Evolutionary conservation across 2,888 invertebrate genomes (phyloP), one percentile per base, ranked within the genome.

Genomic region (Spilarctia lutea): DNA sequence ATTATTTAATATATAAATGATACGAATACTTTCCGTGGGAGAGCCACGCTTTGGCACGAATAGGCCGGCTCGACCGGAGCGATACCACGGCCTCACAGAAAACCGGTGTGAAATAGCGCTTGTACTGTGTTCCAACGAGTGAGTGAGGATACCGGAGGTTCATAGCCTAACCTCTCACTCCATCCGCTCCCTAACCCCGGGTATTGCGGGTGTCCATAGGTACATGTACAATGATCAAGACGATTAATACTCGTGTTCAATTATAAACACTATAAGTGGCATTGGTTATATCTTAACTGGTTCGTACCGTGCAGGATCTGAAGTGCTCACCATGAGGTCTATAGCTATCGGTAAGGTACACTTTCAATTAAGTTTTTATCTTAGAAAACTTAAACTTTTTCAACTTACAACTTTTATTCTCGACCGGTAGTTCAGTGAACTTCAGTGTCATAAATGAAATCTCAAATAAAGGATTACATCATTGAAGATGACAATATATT

Each of bases 181-280:
- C n/a, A n/a, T n/a, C n/a, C n/a, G n/a, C n/a, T n/a, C n/a, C n/a
- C n/a, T n/a, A n/a, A n/a, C n/a, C n/a, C n/a, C n/a, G n/a, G n/a
- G n/a, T n/a, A n/a, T n/a, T n/a, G n/a, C n/a, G n/a, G n/a, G n/a
- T n/a, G n/a, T n/a, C n/a, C 13, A 27, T 39, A 8, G 24, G 35
- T n/a, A 66, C 63, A 33, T 39, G 35, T 18, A 10, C 81, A 88
- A 92, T 84, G 87, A 93, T 91, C 92, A 92, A 92, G 82, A 90
- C 67, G 6, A 39, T 65, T 79, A 52, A 30, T 18, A 63, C 56
- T 60, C 68, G 73, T 83, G 80, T 56, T 77, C 88, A 91, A 92
- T 92, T 91, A 90, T 85, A 75, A 80, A 86, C 85, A 88, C 87
- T 94, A 94, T 94, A 94, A 94, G 91, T 91, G 89, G 85, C 81